Conservation (phyloP, 2,797 vertebrate genomes). For the Falco naumanni region DNA sequence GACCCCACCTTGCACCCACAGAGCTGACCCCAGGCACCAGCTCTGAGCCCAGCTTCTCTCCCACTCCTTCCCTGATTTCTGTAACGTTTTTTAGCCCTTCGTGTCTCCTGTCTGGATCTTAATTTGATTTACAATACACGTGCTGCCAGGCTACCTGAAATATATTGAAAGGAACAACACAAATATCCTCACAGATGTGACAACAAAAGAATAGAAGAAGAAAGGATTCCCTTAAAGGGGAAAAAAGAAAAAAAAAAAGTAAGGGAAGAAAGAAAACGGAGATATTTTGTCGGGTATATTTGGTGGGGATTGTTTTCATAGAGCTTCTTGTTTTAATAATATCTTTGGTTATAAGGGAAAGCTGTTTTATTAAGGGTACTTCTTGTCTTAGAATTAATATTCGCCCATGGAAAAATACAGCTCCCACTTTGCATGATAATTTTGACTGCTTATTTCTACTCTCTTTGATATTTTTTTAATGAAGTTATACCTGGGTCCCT, state of each 20-base stretch:
- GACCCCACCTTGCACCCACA: neutral
- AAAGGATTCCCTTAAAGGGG: neutral
- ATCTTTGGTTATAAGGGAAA: neutral
- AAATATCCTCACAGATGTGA: neutral
- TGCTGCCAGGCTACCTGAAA: neutral
- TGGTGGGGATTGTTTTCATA: neutral
- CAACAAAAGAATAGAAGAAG: neutral
- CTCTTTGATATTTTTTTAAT: neutral
- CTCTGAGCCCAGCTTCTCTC: neutral
- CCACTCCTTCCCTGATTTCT: neutral
- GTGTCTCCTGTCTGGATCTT: neutral
- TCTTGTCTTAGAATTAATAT: slow-evolving; percentile 1
- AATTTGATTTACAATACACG: neutral
- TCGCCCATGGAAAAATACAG: neutral
- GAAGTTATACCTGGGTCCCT: neutral
- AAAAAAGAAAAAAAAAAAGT: neutral
- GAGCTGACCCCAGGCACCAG: neutral
- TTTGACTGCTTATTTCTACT: neutral
- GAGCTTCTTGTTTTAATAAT: neutral
- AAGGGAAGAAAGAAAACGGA: neutral
- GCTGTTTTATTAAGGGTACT: neutral
- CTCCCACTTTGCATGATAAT: neutral
- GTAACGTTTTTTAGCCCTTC: neutral
- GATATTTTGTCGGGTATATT: neutral
- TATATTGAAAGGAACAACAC: neutral